Evolutionary conservation across 2,113 vertebrate species (phyloP), one percentile per base, ranked within the genome.

Genomic region (Rhinichthys klamathensis): DNA sequence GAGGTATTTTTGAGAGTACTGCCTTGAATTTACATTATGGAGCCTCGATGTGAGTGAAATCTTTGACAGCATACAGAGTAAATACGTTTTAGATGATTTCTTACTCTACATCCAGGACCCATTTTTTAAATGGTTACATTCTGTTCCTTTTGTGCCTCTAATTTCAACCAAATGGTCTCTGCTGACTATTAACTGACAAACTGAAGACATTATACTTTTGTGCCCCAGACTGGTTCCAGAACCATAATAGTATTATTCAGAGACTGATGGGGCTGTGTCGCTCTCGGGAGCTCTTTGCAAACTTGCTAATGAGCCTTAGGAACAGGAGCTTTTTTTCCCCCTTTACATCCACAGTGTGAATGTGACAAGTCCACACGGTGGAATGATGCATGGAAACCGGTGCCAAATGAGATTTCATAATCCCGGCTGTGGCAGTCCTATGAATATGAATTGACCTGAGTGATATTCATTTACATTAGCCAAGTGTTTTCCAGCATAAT

Each of bases 361-460:
- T 76, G 38, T 82, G 74, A 70, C 80, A 54, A 78, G 35, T 83
- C 63, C 63, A 80, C 76, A 46, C 23, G 60, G n/a, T 30, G 23
- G 67, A 44, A 86, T 69, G 35, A 83, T 77, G 46, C 41, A 78
- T 84, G 30, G 27, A 77, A 49, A 77, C 56, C 23, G 16, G 49
- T 54, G 61, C 61, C 61, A 81, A 81, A 81, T 81, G 27, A 81
- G 79, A 81, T 67, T 67, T 67, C 77, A 76, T 70, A 87, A 49
- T 25, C 83, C n/a, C 4, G 13, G 79, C 25, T 41, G 80, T 85
- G 23, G 41, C 41, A 82, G n/a, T 9, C 16, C 30, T 69, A 82
- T 85, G 72, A 87, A 87, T 87, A 85, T 85, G 76, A 87, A 87
- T 85, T 65, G 44, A 69, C 27, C 83, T 6, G 44, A 82, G 44